Evolutionary conservation across 1,140 invertebrate species (phyloP), one percentile per base, ranked within the genome.

Genomic region (Trachymyrmex cornetzi): DNA sequence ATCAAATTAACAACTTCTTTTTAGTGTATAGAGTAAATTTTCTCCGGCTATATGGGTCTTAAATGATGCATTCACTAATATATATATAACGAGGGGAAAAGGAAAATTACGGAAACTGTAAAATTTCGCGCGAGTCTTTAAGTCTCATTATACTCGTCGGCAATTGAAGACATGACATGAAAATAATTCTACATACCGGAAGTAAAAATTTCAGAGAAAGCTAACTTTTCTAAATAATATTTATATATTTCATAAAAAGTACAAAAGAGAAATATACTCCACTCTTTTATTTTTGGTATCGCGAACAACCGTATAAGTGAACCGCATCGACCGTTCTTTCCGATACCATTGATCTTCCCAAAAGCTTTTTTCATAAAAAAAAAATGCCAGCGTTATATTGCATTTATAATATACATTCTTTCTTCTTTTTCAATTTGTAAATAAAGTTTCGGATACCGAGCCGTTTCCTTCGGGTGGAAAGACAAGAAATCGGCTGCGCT

Each of bases 191-290:
- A 50, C 34, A 11, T 7, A 34, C n/a, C 66, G 19, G 69, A 75
- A 84, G 59, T 30, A 61, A 61, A 61, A 84, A 61, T 84, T 19
- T 4, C 3, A 24, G 34, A 44, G 69, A 84, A 84, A 61, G 80
- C 19, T 50, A 63, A 75, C 48, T 6, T 30, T 16, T 75, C 55
- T 61, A 34, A 69, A 53, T 80, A 34, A 69, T 71, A 57, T 81
- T 69, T 55, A 38, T 34, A 34, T 34, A 34, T 71, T 57, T 4
- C 30, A 11, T 24, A 24, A 53, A 66, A 53, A n/a, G 9, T 66
- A 30, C 11, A 16, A 69, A 24, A 55, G 44, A 6, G 14, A 71
- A 19, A 22, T 11, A 3, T 50, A 19, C 34, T 38, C 11, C 0
- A 14, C 22, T 38, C 48, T 16, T 38, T 71, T 19, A 24, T 57